Evolutionary conservation across 2,113 vertebrate genomes (phyloP).

Genomic region (rabbit (Oryctolagus cuniculus)): DNA sequence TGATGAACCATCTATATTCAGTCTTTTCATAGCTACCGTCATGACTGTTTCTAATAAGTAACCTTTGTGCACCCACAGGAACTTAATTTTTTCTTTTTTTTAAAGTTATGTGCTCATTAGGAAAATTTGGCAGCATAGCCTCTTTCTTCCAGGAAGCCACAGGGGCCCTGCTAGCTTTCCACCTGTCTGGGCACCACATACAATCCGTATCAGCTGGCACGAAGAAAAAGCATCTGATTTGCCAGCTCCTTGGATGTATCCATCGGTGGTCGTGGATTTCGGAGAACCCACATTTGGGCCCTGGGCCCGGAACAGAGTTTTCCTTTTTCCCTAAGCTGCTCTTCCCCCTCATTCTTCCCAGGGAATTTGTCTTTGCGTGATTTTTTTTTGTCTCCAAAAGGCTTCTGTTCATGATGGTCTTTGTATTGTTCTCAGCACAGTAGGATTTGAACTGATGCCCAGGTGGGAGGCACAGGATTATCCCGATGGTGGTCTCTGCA

Average conservation of each 20-base stretch:
- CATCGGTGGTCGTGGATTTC: constrained; percentile 8
- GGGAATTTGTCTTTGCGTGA: constrained; percentile 20
- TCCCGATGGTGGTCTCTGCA: not conserved
- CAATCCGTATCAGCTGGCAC: not conserved
- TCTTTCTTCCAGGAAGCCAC: constrained; percentile 50
- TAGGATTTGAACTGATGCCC: not conserved
- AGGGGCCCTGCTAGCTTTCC: constrained; percentile 44
- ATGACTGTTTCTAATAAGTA: constrained; percentile 70
- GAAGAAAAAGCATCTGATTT: constrained; percentile 44
- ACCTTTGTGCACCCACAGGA: constrained; percentile 36
- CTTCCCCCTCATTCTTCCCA: not conserved
- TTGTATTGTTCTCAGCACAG: not conserved
- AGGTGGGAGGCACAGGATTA: not conserved
- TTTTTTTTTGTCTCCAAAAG: not conserved
- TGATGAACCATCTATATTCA: constrained; percentile 42
- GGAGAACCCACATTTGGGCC: constrained; percentile 18
- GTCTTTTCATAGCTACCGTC: constrained; percentile 55
- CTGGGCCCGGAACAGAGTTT: not conserved
- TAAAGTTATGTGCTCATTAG: constrained; percentile 44
- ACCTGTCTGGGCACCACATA: constrained; percentile 3
- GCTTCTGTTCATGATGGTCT: not conserved
- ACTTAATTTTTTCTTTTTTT: constrained; percentile 64
- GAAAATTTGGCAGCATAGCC: not conserved
- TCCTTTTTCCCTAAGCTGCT: not conserved
- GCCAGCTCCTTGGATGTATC: not conserved